Evolutionary conservation across 1,140 invertebrate genomes (phyloP).

Genomic region (Drosophila auraria): DNA sequence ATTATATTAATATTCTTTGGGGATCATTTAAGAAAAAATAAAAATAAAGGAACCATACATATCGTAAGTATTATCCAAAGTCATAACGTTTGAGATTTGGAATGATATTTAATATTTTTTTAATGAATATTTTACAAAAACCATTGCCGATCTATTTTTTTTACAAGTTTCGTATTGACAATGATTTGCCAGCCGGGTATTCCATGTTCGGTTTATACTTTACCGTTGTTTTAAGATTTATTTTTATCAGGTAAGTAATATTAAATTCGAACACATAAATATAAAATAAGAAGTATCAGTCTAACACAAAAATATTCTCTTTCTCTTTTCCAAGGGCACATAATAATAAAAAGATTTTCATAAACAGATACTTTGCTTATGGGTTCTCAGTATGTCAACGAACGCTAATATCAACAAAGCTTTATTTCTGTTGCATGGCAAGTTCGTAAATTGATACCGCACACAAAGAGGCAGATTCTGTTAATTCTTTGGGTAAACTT

Average conservation of each 20-base stretch:
- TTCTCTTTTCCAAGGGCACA: neutral
- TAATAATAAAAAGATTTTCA: neutral
- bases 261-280: neutral
- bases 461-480: constrained; percentile 34
- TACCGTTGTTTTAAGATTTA: neutral
- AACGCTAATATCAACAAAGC: constrained; percentile 33
- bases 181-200: neutral
- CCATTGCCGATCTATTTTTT: too few relatives aligned
- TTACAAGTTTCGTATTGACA: neutral
- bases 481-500: constrained; percentile 71
- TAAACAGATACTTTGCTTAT: constrained; percentile 41
- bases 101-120: too few relatives aligned
- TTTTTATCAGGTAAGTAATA: neutral
- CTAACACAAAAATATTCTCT: neutral
- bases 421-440: constrained; percentile 29
- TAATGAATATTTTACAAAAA: too few relatives aligned
- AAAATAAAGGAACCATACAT: neutral
- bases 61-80: too few relatives aligned
- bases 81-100: too few relatives aligned
- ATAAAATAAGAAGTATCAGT: neutral
- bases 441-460: constrained; percentile 64
- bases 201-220: neutral
- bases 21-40: too few relatives aligned
- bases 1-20: neutral
- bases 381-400: constrained; percentile 35